Conservation (phyloP, 2,888 invertebrate species). For the Thelaira solivaga region DNA sequence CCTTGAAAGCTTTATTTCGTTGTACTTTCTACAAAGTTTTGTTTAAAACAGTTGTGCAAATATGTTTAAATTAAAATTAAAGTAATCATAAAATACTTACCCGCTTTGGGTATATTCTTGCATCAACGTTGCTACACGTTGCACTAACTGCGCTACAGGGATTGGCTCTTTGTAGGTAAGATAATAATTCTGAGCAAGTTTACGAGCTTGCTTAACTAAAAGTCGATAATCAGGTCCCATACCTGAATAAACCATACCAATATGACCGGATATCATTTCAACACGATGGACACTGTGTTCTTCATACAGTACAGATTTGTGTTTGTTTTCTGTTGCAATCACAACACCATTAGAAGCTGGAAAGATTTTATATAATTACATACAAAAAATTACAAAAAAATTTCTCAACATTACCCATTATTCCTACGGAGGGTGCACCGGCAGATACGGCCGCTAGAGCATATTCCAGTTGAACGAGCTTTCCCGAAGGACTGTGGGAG, state of each 20-base stretch:
- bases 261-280: constrained; percentile 95
- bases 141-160: constrained; percentile 97
- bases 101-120: constrained; percentile 99
- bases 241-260: constrained; percentile 98
- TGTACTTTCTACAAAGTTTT: too few species aligned
- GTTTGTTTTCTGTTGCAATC: constrained; percentile 98
- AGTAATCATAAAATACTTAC: constrained; percentile 64
- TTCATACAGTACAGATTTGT: constrained; percentile 96
- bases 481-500: constrained; percentile 93
- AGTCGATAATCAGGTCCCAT: constrained; percentile 96
- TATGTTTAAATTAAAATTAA: neutral
- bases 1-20: too few species aligned
- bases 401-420: constrained; percentile 84
- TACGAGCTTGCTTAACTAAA: constrained; percentile 92
- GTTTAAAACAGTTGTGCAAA: too few species aligned
- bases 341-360: constrained; percentile 98
- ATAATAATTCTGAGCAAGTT: constrained; percentile 96
- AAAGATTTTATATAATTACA: neutral
- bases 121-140: constrained; percentile 97
- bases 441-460: constrained; percentile 98
- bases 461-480: constrained; percentile 99
- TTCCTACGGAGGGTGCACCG: constrained; percentile 98
- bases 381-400: neutral
- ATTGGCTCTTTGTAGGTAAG: constrained; percentile 95
- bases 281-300: constrained; percentile 98